These are phyloP conservation scores for Cephonodes hylas DNA, from an alignment of 2,888 invertebrate genomes.

Conservation along the genomic window DNA sequence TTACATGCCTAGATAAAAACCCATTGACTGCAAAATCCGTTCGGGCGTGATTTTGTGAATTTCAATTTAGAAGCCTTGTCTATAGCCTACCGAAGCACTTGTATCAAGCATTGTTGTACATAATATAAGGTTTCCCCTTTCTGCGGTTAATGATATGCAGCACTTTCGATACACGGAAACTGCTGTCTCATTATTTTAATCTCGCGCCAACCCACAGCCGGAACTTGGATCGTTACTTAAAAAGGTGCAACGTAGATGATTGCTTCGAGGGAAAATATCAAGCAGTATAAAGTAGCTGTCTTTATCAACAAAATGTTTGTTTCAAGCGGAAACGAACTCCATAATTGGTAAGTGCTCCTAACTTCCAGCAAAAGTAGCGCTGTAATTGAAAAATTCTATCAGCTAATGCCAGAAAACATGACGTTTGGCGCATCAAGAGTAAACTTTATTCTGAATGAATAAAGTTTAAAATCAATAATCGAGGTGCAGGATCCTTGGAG, in stretches of 20 bases:
- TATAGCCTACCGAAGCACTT: too few relatives aligned
- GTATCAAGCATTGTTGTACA: neutral
- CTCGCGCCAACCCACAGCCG: neutral
- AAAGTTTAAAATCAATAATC: neutral
- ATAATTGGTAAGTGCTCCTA: conserved; percentile 1
- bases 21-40: too few relatives aligned
- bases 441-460: neutral
- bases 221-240: neutral
- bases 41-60: too few relatives aligned
- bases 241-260: neutral
- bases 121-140: neutral
- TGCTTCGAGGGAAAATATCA: neutral
- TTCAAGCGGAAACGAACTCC: neutral
- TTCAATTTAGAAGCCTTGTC: too few relatives aligned
- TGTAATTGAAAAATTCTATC: conserved; percentile 8
- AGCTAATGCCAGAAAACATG: neutral
- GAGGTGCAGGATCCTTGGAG: neutral
- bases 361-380: neutral
- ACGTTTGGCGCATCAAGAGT: neutral
- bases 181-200: neutral
- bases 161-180: neutral
- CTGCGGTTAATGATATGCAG: neutral
- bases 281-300: neutral
- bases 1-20: too few relatives aligned
- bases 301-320: neutral